A percentile compares a stretch with the other conserved stretches of the same genome.
These are phyloP conservation scores for Heliconius himera DNA, from an alignment of 1,140 invertebrate species.

Conservation along the genomic window DNA sequence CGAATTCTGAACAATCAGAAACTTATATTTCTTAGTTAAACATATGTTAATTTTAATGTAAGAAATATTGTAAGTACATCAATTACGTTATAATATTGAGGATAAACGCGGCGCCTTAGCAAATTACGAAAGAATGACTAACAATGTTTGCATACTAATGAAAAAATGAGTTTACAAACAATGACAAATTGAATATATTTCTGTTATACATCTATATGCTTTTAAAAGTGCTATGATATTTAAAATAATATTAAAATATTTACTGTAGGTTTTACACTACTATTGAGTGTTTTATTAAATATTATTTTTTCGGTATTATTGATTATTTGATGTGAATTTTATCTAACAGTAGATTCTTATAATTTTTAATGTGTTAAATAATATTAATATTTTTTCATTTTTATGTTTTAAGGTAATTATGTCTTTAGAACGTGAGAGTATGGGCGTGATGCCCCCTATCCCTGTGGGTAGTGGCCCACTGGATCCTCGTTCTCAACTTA, in stretches of 20 bases:
- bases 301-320: not conserved
- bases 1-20: not conserved
- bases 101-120: not conserved
- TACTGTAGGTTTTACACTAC: not conserved
- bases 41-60: not conserved
- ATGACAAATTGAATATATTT: not conserved
- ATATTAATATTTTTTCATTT: not conserved
- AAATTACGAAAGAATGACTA: slow-evolving; percentile 10
- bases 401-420: slow-evolving; percentile 43
- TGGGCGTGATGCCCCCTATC: slow-evolving; percentile 59
- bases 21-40: not conserved
- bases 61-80: slow-evolving; percentile 11
- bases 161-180: not conserved
- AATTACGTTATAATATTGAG: slow-evolving; percentile 3
- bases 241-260: not conserved
- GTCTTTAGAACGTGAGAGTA: slow-evolving; percentile 71
- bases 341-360: not conserved
- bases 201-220: not conserved
- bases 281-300: no score
- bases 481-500: slow-evolving; percentile 86
- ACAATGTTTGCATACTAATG: slow-evolving; percentile 5
- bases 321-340: not conserved
- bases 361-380: not conserved
- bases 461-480: slow-evolving; percentile 57
- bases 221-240: not conserved